A percentile compares a stretch with the other conserved stretches of the same genome.
phyloP scores from a whole-genome alignment of 2,888 invertebrate genomes.

The Aphidoletes aphidimyza region DNA sequence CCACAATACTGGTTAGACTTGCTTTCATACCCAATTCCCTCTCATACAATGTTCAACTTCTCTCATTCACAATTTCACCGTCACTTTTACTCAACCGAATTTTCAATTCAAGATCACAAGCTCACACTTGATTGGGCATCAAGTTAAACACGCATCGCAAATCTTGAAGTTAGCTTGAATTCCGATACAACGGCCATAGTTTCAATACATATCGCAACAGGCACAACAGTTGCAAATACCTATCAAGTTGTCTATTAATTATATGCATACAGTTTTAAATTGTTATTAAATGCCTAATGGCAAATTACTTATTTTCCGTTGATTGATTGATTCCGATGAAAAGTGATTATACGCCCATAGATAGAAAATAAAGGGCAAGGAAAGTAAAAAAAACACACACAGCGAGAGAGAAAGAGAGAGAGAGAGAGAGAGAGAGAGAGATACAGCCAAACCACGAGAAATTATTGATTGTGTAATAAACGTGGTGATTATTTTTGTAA shows the following conservation, averaged over 20 bases:
- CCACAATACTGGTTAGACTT: conserved; percentile 42
- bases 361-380: conserved; percentile 25
- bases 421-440: not conserved
- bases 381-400: not conserved
- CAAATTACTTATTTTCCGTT: not conserved
- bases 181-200: no score
- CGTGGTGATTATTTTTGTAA: not conserved
- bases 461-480: not conserved
- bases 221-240: no score
- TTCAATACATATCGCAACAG: no score
- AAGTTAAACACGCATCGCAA: no score
- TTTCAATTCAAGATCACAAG: conserved; percentile 30
- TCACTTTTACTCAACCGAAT: not conserved
- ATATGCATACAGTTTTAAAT: no score
- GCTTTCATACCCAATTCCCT: conserved; percentile 6
- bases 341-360: not conserved
- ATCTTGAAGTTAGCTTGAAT: no score
- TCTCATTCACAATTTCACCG: not conserved
- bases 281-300: not conserved
- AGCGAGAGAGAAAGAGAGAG: not conserved
- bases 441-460: not conserved
- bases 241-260: no score
- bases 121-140: not conserved
- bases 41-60: conserved; percentile 22
- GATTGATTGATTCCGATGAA: not conserved